These are phyloP conservation scores for Parasteatoda lunata DNA, from an alignment of 2,888 invertebrate species.

Conservation along the genomic window DNA sequence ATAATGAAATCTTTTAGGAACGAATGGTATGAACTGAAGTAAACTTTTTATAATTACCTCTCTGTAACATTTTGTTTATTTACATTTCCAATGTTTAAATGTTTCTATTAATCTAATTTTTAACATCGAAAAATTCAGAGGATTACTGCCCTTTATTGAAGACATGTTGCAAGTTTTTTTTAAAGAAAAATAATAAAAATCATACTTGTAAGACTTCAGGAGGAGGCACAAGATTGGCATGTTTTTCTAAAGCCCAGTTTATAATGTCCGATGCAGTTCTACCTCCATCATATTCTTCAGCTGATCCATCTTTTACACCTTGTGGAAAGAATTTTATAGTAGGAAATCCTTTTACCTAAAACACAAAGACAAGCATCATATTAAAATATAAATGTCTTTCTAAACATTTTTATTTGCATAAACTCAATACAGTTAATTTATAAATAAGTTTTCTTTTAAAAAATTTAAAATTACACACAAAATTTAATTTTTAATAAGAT, in stretches of 20 bases:
- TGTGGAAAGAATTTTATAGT: conserved; percentile 92
- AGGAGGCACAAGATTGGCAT: conserved; percentile 90
- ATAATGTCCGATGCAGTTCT: conserved; percentile 92
- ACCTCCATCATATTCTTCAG: conserved; percentile 93
- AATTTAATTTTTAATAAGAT: too few relatives aligned
- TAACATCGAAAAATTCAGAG: not conserved
- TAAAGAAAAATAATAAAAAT: not conserved
- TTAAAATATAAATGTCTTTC: too few relatives aligned
- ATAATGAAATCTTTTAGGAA: too few relatives aligned
- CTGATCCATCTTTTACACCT: conserved; percentile 79
- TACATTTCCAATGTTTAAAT: not conserved
- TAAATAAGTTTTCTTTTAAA: too few relatives aligned
- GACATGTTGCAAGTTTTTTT: not conserved
- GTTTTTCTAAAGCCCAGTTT: conserved; percentile 88
- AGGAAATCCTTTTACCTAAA: conserved; percentile 88
- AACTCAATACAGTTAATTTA: too few relatives aligned
- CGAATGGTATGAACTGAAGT: not conserved
- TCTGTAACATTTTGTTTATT: not conserved
- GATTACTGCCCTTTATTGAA: too few relatives aligned
- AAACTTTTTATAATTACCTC: not conserved
- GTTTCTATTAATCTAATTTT: not conserved
- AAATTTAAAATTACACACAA: too few relatives aligned
- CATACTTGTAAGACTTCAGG: conserved; percentile 88
- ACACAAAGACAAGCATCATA: not conserved
- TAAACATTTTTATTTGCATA: too few relatives aligned